Evolutionary conservation across 1,140 invertebrate species (phyloP), one percentile per base, ranked within the genome.

Genomic region (Papilio glaucus): DNA sequence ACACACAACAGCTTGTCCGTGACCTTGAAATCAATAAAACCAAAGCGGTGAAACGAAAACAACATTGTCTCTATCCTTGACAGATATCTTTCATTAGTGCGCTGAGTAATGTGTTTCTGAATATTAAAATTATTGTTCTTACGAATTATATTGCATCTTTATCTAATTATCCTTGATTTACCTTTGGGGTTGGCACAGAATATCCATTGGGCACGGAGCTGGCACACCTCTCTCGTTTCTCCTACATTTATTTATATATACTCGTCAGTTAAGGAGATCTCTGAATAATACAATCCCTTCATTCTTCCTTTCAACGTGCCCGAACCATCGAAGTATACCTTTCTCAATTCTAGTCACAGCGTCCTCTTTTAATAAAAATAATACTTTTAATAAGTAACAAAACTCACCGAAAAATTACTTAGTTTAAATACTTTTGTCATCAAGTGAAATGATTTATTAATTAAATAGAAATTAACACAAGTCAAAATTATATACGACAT

Each of bases 51-150:
- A 49, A 49, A 49, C 45, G 45, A 49, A 18, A 49, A 7, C 45
- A 49, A 49, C 15, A 49, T 49, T 49, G 45, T 49, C 1, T 49
- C 21, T 49, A 18, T 49, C 45, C 45, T 49, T 49, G 45, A 49
- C 18, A 49, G 10, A 49, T 15, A 49, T 49, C 45, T 15, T 21
- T 49, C 45, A 49, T 21, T 49, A 49, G 4, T 10, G 15, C 21
- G 15, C 4, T 7, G 8, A 49, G 45, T 10, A 49, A 49, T 21
- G 45, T 13, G 21, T 49, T 49, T 15, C 45, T 21, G 21, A 49
- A 49, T 49, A 24, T 49, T 21, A 8, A 24, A 49, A 15, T 21
- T 21, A 21, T 49, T 9, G 12, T 49, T 7, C 45, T 21, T 49
- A 18, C 21, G 21, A 49, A 49, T 9, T 18, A 39, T 39, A 39